These are phyloP conservation scores for Lutjanus argentimaculatus DNA, from an alignment of 2,797 vertebrate genomes.

Conservation along the genomic window DNA sequence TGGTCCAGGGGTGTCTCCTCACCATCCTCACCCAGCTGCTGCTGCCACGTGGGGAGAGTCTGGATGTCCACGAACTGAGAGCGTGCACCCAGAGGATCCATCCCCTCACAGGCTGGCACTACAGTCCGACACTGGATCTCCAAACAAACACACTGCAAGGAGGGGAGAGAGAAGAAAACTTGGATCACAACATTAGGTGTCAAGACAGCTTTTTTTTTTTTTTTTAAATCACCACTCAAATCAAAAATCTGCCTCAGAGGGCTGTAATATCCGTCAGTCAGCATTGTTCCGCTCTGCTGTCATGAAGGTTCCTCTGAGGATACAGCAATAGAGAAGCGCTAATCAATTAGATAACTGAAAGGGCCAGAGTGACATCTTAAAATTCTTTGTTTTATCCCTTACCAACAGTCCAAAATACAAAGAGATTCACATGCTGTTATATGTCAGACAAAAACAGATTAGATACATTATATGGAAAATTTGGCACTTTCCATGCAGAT, in stretches of 20 bases:
- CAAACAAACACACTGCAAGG: conserved; percentile 24
- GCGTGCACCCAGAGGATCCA: conserved; percentile 98
- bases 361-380: not conserved
- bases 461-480: not conserved
- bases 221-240: too few species aligned
- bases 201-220: not conserved
- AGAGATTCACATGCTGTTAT: not conserved
- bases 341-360: not conserved
- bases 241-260: too few species aligned
- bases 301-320: not conserved
- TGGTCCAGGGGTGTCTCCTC: conserved; percentile 61
- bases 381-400: not conserved
- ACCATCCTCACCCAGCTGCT: conserved; percentile 75
- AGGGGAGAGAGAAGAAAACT: not conserved
- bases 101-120: conserved; percentile 68
- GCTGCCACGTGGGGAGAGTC: conserved; percentile 89
- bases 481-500: too few species aligned
- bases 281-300: too few species aligned
- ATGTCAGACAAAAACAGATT: not conserved
- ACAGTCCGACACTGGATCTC: conserved; percentile 24
- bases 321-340: not conserved
- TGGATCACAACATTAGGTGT: not conserved
- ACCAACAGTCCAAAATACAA: not conserved
- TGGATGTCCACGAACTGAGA: conserved; percentile 95
- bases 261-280: too few species aligned